Percentiles rank a stretch among this genome's conserved stretches.
Conservation (phyloP, 2,797 vertebrate species). For the Alca torda region DNA sequence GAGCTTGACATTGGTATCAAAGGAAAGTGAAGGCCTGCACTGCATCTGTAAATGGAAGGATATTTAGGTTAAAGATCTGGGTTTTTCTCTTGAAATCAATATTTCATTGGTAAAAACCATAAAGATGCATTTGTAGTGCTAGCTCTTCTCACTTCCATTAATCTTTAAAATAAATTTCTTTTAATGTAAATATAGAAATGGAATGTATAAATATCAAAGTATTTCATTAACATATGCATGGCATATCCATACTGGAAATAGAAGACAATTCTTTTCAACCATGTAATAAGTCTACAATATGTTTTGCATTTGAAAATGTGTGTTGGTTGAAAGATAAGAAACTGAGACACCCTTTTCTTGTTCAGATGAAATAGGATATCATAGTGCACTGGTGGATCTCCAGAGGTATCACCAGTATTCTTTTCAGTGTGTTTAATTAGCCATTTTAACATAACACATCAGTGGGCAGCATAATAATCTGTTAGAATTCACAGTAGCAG, state of each 20-base stretch:
- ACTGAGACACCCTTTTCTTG: not conserved
- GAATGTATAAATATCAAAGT: not conserved
- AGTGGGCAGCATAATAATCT: not conserved
- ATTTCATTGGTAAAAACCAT: not conserved
- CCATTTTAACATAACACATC: not conserved
- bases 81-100: not conserved
- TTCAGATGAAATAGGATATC: not conserved
- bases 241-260: not conserved
- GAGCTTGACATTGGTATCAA: not conserved
- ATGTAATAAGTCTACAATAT: not conserved
- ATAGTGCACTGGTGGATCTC: not conserved
- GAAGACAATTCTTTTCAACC: not conserved
- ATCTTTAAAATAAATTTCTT: not conserved
- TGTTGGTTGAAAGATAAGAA: not conserved
- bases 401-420: not conserved
- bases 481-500: not conserved
- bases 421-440: not conserved
- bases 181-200: not conserved
- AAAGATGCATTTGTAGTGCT: not conserved
- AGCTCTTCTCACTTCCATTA: not conserved
- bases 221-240: not conserved
- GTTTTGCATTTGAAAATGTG: not conserved
- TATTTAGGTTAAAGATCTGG: not conserved
- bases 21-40: not conserved
- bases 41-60: not conserved